phyloP scores from a whole-genome alignment of 2,888 invertebrate species.

The Hydroisotoma schaefferi region DNA sequence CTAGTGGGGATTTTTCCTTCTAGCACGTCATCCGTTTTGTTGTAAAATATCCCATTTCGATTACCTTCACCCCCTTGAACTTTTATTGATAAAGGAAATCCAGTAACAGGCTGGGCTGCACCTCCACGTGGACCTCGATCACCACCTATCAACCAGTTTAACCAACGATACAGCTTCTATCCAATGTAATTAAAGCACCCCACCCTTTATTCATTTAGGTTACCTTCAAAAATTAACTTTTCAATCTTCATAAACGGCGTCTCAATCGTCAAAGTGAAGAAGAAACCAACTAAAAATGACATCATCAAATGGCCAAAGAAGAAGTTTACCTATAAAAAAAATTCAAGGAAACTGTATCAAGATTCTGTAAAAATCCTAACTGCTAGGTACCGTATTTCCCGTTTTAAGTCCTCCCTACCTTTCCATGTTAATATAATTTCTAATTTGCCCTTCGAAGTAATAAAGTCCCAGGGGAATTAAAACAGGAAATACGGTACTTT shows the following conservation, averaged over 20 bases:
- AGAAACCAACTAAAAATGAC: conserved; percentile 35
- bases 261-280: conserved; percentile 31
- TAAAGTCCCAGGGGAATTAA: too few relatives aligned
- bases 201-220: background rate
- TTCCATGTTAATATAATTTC: too few relatives aligned
- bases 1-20: too few relatives aligned
- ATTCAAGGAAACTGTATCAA: background rate
- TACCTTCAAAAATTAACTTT: conserved; percentile 35
- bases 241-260: conserved; percentile 40
- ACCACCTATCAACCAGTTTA: background rate
- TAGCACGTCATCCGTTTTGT: too few relatives aligned
- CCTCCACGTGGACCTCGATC: background rate
- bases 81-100: too few relatives aligned
- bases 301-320: conserved; percentile 38
- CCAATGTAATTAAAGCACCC: background rate
- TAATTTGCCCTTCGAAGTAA: too few relatives aligned
- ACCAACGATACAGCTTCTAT: background rate
- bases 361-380: too few relatives aligned
- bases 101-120: too few relatives aligned
- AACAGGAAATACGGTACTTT: too few relatives aligned
- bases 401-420: too few relatives aligned
- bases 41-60: conserved; percentile 19
- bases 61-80: background rate
- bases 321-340: conserved; percentile 27
- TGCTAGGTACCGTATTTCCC: too few relatives aligned